Conservation (phyloP, 2,888 invertebrate species). For the Eupithecia dodoneata region DNA sequence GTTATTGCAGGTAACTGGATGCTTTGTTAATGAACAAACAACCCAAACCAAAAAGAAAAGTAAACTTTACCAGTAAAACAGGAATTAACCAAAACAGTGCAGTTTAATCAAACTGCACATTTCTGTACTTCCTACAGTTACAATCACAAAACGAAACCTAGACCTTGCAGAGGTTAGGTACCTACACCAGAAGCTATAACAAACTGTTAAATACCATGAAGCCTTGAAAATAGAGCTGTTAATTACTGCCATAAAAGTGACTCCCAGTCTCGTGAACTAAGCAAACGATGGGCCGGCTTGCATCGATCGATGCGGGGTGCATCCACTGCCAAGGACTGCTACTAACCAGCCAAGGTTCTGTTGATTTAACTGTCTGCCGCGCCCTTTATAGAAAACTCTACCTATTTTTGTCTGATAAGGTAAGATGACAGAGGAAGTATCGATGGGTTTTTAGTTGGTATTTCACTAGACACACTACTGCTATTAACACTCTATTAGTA, state of each 20-base stretch:
- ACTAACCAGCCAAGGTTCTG: conserved; percentile 8
- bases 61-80: no score
- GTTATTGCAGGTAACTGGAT: no score
- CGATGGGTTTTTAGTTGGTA: no score
- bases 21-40: no score
- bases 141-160: not conserved
- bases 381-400: not conserved
- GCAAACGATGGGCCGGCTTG: not conserved
- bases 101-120: not conserved
- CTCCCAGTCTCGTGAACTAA: not conserved
- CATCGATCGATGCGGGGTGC: conserved; percentile 22
- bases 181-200: not conserved
- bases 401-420: not conserved
- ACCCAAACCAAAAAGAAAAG: no score
- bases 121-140: no score
- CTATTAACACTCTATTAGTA: no score
- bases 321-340: conserved; percentile 41
- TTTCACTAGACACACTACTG: no score
- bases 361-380: not conserved
- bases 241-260: not conserved
- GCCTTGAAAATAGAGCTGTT: not conserved
- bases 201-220: not conserved
- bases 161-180: not conserved
- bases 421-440: no score
- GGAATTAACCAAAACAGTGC: not conserved